Evolutionary conservation across 1,140 invertebrate species (phyloP), one percentile per base, ranked within the genome.

Genomic region (Megalopta genalis): DNA sequence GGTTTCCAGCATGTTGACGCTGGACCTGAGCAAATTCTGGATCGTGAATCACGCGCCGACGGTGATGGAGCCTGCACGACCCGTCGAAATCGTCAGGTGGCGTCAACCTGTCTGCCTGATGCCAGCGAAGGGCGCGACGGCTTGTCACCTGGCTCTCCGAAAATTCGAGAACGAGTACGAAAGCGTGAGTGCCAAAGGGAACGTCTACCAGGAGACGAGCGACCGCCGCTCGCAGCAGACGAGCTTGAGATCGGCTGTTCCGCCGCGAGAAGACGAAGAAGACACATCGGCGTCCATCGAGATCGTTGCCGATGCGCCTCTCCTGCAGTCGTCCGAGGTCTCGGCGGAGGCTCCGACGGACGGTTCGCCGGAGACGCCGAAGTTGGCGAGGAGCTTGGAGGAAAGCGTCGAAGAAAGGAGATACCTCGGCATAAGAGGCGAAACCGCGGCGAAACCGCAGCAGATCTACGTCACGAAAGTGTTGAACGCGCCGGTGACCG

Each of bases 51-150:
- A 73, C 10, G 9, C 27, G 0, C n/a, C 39, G 9, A 52, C 21
- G 12, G 12, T 32, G 2, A 18, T 23, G 6, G 66, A 71, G 4
- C 63, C 75, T 3, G 23, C 69, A 1, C 64, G 80, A 12, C 18
- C 83, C 14, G 39, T 87, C 0, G 83, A 88, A 39, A 52, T 88
- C 0, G 37, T 87, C 21, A 82, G 65, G 42, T 87, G 84, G 82
- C 82, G 75, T 57, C 88, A 88, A 60, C 70, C 87, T 9, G 60
- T 90, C 10, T 88, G 87, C 42, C 4, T 89, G 10, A 27, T 81
- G 8, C 62, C 69, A 0, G 76, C 37, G 0, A 46, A 65, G 32
- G 46, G 57, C 0, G 74, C 85, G 1, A 32, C 37, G 0, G 8
- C 70, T 9, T 88, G 82, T 54, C 4, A 60, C 4, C 0, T 23